These are phyloP conservation scores for Psilopogon haemacephalus DNA, from an alignment of 2,113 vertebrate species.

Conservation along the genomic window DNA sequence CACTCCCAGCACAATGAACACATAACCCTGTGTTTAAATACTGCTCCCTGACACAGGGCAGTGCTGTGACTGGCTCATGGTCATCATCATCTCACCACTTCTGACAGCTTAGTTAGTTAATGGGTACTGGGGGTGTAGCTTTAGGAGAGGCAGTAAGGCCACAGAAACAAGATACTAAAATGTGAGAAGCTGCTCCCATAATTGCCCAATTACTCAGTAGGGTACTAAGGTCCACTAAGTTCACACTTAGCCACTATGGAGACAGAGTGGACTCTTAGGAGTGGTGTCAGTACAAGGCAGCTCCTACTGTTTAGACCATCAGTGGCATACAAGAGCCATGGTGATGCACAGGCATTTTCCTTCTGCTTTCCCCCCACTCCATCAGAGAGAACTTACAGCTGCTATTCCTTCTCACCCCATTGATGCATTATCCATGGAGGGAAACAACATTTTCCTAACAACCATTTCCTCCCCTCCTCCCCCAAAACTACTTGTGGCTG, in stretches of 20 bases:
- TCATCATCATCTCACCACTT: background rate
- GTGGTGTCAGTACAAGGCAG: background rate
- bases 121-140: background rate
- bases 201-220: accelerated
- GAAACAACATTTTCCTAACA: background rate
- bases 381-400: background rate
- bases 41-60: background rate
- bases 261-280: background rate
- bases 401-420: background rate
- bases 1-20: background rate
- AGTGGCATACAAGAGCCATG: background rate
- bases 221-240: background rate
- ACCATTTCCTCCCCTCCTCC: background rate
- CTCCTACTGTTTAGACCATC: background rate
- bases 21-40: background rate
- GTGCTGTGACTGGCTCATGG: background rate
- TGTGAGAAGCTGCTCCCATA: background rate
- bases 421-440: background rate
- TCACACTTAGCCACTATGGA: background rate
- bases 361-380: background rate
- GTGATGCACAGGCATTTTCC: background rate
- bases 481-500: background rate
- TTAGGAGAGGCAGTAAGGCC: background rate
- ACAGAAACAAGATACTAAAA: background rate
- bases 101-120: background rate